A percentile compares a stretch with the other conserved stretches of the same genome.
phyloP scores from a whole-genome alignment of 2,797 vertebrate species.

The Aphelocoma californica region DNA sequence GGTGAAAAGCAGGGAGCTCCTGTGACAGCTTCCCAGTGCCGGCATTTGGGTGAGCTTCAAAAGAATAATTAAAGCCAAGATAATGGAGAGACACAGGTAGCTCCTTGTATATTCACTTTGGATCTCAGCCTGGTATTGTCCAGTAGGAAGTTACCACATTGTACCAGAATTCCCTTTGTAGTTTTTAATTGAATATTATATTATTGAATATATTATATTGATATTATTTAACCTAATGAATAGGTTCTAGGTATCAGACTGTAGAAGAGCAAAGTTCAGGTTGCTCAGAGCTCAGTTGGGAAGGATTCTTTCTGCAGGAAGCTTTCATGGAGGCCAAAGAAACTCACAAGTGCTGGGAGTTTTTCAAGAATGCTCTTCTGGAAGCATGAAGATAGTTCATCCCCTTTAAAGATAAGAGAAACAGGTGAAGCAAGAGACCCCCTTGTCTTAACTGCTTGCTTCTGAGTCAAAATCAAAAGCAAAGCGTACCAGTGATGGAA shows the following conservation, averaged over 20 bases:
- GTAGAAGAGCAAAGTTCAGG: neutral
- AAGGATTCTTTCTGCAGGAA: neutral
- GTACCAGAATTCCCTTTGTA: neutral
- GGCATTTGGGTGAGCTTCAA: neutral
- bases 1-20: neutral
- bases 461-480: neutral
- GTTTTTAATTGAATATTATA: neutral
- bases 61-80: neutral
- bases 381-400: neutral
- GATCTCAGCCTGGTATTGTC: neutral
- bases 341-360: neutral
- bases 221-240: neutral
- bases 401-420: neutral
- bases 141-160: neutral
- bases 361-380: neutral
- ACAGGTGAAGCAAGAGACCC: neutral
- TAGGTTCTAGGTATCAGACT: neutral
- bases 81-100: neutral
- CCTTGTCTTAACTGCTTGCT: neutral
- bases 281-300: neutral
- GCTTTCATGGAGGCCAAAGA: neutral
- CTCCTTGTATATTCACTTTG: neutral
- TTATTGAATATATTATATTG: neutral
- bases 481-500: accelerated
- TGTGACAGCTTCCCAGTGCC: neutral